phyloP scores from a whole-genome alignment of 1,140 invertebrate species.

The Drosophila hydei region DNA sequence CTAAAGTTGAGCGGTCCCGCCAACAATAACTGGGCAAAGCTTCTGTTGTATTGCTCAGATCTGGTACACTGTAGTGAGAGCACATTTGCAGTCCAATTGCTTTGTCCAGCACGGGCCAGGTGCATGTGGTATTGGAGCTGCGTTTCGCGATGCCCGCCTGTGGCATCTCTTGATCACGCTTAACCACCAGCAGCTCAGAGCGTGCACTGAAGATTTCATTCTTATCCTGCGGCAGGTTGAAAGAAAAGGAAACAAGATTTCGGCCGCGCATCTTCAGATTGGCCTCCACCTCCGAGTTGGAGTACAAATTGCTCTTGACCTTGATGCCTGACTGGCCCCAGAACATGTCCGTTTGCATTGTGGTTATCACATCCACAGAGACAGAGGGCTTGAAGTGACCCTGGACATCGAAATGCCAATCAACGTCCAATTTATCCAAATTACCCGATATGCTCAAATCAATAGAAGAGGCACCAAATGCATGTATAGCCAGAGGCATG shows the following conservation, averaged over 20 bases:
- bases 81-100: constrained; percentile 93
- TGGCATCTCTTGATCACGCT: constrained; percentile 85
- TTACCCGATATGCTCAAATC: constrained; percentile 91
- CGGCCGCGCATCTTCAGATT: constrained; percentile 89
- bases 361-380: constrained; percentile 91
- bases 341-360: constrained; percentile 90
- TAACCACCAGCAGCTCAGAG: constrained; percentile 88
- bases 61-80: constrained; percentile 86
- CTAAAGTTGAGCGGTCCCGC: constrained; percentile 92
- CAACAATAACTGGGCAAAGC: constrained; percentile 89
- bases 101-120: constrained; percentile 89
- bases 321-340: constrained; percentile 91
- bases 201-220: constrained; percentile 89
- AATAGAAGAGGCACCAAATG: constrained; percentile 93
- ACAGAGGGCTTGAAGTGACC: constrained; percentile 91
- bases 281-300: constrained; percentile 91
- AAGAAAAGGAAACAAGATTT: constrained; percentile 88
- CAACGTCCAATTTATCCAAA: constrained; percentile 85
- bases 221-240: constrained; percentile 92
- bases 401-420: constrained; percentile 89
- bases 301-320: constrained; percentile 92
- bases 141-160: constrained; percentile 86
- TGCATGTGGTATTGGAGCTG: constrained; percentile 87
- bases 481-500: constrained; percentile 92
- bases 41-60: constrained; percentile 84